Evolutionary conservation across 2,888 invertebrate species (phyloP).

Genomic region (Diplolepis rosae): DNA sequence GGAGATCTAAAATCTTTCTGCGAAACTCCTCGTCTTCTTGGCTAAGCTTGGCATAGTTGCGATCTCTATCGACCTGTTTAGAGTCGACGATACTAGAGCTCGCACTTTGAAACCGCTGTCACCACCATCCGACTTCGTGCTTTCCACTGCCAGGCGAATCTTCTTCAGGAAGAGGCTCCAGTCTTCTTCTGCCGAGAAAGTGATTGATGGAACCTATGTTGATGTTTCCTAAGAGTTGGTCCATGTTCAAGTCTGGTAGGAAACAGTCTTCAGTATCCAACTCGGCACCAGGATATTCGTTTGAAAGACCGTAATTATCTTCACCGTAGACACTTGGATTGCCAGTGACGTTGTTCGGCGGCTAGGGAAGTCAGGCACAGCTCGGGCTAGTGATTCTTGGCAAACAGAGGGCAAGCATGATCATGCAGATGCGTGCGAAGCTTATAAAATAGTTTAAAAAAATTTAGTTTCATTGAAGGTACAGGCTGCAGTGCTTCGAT

Average conservation of each 20-base stretch:
- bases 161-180: constrained; percentile 89
- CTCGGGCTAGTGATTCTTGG: constrained; percentile 72
- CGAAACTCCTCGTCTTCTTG: constrained; percentile 70
- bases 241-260: constrained; percentile 69
- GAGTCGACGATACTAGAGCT: constrained; percentile 52
- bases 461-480: constrained; percentile 51
- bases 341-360: constrained; percentile 64
- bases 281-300: constrained; percentile 83
- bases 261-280: constrained; percentile 62
- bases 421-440: constrained; percentile 73
- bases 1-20: constrained; percentile 68
- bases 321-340: constrained; percentile 55
- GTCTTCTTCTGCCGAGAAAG: constrained; percentile 79
- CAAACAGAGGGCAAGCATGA: constrained; percentile 72
- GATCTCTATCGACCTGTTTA: constrained; percentile 57
- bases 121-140: constrained; percentile 71
- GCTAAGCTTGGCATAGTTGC: constrained; percentile 61
- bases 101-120: constrained; percentile 70
- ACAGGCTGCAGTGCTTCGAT: constrained; percentile 49
- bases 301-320: constrained; percentile 65
- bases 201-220: constrained; percentile 65
- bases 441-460: constrained; percentile 55
- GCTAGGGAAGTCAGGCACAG: constrained; percentile 72
- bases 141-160: constrained; percentile 75
- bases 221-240: constrained; percentile 63